phyloP scores from a whole-genome alignment of 2,797 vertebrate genomes.

The Trichosurus vulpecula region DNA sequence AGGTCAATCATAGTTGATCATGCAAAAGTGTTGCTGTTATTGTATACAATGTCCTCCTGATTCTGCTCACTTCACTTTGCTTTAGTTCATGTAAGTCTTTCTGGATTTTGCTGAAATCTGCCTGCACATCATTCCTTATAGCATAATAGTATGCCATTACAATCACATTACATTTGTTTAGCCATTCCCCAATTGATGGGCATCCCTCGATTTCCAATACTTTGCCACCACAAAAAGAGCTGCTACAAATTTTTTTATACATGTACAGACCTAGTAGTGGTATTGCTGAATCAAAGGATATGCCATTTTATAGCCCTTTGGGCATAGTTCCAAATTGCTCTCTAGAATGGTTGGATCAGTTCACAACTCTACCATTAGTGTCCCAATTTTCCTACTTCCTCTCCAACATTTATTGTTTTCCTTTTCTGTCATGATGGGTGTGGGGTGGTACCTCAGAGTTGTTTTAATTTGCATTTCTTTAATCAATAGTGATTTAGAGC shows the following conservation, averaged over 20 bases:
- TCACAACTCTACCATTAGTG: neutral
- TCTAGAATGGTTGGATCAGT: neutral
- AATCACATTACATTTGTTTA: neutral
- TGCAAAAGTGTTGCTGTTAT: neutral
- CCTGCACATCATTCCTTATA: neutral
- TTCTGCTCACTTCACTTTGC: neutral
- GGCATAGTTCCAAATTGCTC: neutral
- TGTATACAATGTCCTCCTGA: neutral
- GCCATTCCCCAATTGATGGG: neutral
- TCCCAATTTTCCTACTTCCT: neutral
- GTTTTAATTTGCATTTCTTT: neutral
- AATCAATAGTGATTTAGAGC: neutral
- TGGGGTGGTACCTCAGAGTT: neutral
- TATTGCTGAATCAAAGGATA: neutral
- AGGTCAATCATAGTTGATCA: neutral
- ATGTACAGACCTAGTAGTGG: neutral
- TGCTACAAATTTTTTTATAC: neutral
- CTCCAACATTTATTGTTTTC: neutral
- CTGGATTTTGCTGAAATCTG: neutral
- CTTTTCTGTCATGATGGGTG: neutral
- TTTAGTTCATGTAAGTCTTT: neutral
- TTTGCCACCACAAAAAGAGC: neutral
- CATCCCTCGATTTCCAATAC: neutral
- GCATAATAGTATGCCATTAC: neutral
- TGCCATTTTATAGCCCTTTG: neutral